These are phyloP conservation scores for Malthinus flaveolus DNA, from an alignment of 2,888 invertebrate genomes.

Conservation along the genomic window DNA sequence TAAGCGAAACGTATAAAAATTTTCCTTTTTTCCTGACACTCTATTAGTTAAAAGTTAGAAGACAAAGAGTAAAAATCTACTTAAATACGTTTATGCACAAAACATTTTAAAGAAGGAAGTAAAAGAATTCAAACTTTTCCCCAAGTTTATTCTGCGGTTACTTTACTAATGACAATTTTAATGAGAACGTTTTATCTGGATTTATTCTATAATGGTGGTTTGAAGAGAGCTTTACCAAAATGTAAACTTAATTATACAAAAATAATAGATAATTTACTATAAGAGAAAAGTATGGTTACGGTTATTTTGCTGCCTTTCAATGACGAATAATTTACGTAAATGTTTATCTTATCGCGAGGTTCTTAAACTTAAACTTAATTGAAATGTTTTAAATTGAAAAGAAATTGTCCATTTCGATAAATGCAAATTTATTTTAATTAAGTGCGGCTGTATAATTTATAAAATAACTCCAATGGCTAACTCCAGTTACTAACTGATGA, in stretches of 20 bases:
- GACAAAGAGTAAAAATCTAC: background rate
- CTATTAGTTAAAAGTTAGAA: background rate
- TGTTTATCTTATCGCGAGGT: no score
- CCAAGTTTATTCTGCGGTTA: conserved; percentile 3
- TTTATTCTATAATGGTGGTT: conserved; percentile 5
- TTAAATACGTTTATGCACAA: conserved; percentile 9
- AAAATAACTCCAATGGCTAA: no score
- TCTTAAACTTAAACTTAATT: no score
- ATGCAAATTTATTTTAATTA: no score
- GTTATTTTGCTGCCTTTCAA: no score
- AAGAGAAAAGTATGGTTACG: no score
- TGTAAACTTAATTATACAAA: background rate
- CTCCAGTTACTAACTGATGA: no score
- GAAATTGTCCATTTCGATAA: no score
- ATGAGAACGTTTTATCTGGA: conserved; percentile 16
- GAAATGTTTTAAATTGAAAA: no score
- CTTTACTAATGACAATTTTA: conserved; percentile 16
- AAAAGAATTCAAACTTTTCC: conserved; percentile 10
- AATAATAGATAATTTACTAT: no score
- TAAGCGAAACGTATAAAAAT: background rate
- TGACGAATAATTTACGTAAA: no score
- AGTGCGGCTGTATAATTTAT: no score
- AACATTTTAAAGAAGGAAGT: conserved; percentile 12
- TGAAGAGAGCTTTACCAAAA: background rate
- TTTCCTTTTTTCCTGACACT: background rate